Percentiles rank a stretch among this genome's conserved stretches.
These are phyloP conservation scores for Pristionchus fissidentatus DNA, from an alignment of 2,888 invertebrate genomes.

Conservation along the genomic window DNA sequence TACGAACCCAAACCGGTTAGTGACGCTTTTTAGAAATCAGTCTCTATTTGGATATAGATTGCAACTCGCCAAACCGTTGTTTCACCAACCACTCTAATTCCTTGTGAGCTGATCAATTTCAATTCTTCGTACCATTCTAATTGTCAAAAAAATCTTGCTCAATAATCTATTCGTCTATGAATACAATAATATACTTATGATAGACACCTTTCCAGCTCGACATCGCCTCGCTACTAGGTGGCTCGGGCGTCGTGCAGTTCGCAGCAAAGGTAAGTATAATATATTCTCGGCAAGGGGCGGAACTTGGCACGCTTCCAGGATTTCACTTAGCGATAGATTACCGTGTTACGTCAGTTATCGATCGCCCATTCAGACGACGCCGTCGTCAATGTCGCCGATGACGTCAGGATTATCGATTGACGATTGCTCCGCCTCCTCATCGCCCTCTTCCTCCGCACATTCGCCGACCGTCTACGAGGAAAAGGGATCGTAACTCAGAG, in stretches of 20 bases:
- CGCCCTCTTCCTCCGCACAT: not conserved
- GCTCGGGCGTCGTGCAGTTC: slow-evolving; percentile 33
- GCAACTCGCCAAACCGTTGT: too few relatives aligned
- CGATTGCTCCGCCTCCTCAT: not conserved
- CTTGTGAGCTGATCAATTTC: not conserved
- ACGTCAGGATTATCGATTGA: slow-evolving; percentile 6
- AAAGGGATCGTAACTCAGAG: slow-evolving; percentile 34
- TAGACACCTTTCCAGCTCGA: slow-evolving; percentile 36
- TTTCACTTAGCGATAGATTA: too few relatives aligned
- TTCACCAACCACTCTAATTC: not conserved
- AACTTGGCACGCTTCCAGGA: not conserved
- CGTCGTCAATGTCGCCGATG: slow-evolving; percentile 44
- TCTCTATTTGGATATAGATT: too few relatives aligned
- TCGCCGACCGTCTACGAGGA: slow-evolving; percentile 26
- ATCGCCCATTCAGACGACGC: too few relatives aligned
- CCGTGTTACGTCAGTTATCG: too few relatives aligned
- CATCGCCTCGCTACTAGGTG: not conserved
- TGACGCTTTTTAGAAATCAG: too few relatives aligned
- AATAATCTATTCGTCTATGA: too few relatives aligned
- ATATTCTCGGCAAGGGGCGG: not conserved
- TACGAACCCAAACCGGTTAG: not conserved
- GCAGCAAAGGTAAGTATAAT: slow-evolving; percentile 28
- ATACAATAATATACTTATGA: too few relatives aligned
- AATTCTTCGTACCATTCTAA: too few relatives aligned
- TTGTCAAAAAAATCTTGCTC: too few relatives aligned